Percentiles rank a stretch among this genome's conserved stretches.
phyloP scores from a whole-genome alignment of 2,888 invertebrate genomes.

The Hydriomena furcata region DNA sequence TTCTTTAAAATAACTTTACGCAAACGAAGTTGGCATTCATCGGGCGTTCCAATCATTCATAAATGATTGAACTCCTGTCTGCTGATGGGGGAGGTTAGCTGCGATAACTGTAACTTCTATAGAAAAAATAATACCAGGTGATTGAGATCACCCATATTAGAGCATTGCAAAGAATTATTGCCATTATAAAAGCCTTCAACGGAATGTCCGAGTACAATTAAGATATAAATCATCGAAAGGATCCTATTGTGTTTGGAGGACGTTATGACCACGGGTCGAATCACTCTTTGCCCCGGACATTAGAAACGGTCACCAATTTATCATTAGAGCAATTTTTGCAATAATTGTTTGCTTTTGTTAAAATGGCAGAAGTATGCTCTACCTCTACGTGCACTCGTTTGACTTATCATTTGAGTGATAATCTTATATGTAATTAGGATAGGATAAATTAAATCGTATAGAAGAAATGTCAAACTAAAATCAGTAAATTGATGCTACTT shows the following conservation, averaged over 20 bases:
- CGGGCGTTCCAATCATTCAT: not conserved
- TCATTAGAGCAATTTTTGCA: constrained; percentile 83
- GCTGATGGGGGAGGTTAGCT: constrained; percentile 7
- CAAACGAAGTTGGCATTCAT: not conserved
- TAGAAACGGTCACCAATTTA: constrained; percentile 82
- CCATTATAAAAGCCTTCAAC: constrained; percentile 59
- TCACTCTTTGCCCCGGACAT: constrained; percentile 67
- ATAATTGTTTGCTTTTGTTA: constrained; percentile 76
- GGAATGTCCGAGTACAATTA: constrained; percentile 69
- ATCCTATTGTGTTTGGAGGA: constrained; percentile 72
- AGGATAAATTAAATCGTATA: no score
- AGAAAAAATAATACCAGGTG: constrained; percentile 31
- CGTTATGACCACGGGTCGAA: constrained; percentile 76
- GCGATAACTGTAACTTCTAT: constrained; percentile 7
- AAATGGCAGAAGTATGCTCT: constrained; percentile 56
- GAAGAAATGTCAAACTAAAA: no score
- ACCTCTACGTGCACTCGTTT: constrained; percentile 34
- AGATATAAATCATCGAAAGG: constrained; percentile 79
- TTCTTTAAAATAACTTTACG: no score
- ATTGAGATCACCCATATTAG: constrained; percentile 34
- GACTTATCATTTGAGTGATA: no score
- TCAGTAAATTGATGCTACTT: no score
- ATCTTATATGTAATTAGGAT: no score
- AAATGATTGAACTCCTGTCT: constrained; percentile 3
- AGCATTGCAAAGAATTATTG: constrained; percentile 61